phyloP scores from a whole-genome alignment of 35 echinoderm and acorn worm genomes.

The Diadema setosum region DNA sequence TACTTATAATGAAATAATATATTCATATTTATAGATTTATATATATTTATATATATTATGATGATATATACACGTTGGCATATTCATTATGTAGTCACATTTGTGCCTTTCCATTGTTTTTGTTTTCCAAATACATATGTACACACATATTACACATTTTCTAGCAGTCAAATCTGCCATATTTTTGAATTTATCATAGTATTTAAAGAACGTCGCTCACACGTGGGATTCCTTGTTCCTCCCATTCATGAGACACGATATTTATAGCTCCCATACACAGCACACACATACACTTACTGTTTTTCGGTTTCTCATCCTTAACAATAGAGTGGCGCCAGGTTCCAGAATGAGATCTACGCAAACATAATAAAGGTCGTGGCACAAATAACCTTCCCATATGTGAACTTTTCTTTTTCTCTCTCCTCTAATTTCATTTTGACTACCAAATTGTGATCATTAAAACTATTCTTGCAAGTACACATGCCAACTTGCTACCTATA shows the following conservation, averaged over 20 bases:
- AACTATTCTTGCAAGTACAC: no score
- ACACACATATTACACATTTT: not conserved
- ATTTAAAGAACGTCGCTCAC: not conserved
- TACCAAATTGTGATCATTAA: no score
- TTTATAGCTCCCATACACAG: not conserved
- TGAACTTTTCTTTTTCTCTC: no score
- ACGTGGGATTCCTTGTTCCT: not conserved
- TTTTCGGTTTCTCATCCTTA: not conserved
- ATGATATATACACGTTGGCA: constrained; percentile 23
- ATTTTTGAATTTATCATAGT: not conserved
- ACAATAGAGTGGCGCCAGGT: no score
- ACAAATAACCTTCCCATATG: no score
- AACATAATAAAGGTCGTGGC: no score
- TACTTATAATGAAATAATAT: constrained; percentile 6
- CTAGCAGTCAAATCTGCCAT: not conserved
- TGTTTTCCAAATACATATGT: constrained; percentile 14
- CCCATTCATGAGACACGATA: not conserved
- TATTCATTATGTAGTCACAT: constrained; percentile 19
- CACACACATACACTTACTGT: not conserved
- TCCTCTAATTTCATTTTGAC: no score
- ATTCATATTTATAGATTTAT: constrained; percentile 32
- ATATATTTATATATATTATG: constrained; percentile 19
- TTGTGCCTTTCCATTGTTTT: no score
- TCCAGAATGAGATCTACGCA: no score
- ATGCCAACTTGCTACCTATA: no score